Percentiles rank a stretch among this genome's conserved stretches.
phyloP scores from a whole-genome alignment of 64 coral and sea anemone genomes.

The Stichodactyla mertensii region DNA sequence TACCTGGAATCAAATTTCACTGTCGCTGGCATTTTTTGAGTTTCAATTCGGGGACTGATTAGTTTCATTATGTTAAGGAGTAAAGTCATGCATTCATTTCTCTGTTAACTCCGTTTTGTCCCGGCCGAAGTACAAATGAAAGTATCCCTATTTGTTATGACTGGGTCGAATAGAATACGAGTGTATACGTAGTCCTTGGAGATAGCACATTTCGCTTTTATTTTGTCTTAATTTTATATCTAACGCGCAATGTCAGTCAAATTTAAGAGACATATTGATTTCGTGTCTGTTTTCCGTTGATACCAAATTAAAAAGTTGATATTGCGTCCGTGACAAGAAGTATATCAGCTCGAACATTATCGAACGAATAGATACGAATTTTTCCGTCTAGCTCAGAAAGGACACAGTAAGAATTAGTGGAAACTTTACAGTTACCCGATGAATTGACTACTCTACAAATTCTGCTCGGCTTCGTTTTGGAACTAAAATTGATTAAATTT shows the following conservation, averaged over 20 bases:
- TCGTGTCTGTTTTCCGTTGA: conserved; percentile 6
- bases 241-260: not conserved
- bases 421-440: not conserved
- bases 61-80: not conserved
- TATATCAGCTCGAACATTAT: not conserved
- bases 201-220: conserved; percentile 4
- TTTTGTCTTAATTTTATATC: conserved; percentile 8
- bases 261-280: not conserved
- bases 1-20: not conserved
- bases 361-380: not conserved
- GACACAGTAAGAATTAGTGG: not conserved
- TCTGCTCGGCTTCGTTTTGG: not conserved
- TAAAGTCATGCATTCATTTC: no score
- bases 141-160: not conserved
- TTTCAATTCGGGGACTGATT: not conserved
- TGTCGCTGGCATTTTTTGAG: not conserved
- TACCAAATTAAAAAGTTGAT: conserved; percentile 1
- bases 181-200: not conserved
- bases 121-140: not conserved
- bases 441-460: not conserved
- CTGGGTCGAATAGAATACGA: not conserved
- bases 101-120: not conserved
- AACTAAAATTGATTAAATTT: not conserved
- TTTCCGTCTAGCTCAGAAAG: not conserved
- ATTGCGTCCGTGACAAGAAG: not conserved